Evolutionary conservation across 1,140 invertebrate genomes (phyloP).

Genomic region (Monochamus saltuarius): DNA sequence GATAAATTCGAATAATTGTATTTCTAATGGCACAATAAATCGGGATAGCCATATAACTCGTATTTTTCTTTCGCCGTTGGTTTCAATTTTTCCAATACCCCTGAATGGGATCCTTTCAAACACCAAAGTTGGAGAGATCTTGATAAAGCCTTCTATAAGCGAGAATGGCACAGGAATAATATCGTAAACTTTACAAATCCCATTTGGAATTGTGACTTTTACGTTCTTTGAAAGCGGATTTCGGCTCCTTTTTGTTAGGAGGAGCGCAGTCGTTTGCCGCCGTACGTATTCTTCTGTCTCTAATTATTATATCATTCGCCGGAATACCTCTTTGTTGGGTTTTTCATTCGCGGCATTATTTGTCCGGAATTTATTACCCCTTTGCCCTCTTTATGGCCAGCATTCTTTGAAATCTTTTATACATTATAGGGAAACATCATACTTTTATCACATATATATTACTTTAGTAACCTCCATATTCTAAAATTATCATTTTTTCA

Average conservation of each 20-base stretch:
- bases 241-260: constrained; percentile 41
- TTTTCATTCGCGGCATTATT: not conserved
- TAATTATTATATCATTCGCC: constrained; percentile 7
- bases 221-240: constrained; percentile 48
- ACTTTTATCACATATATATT: not conserved
- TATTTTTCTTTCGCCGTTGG: constrained; percentile 32
- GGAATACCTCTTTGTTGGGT: not conserved
- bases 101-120: constrained; percentile 46
- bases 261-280: constrained; percentile 1
- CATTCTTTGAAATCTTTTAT: not conserved
- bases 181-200: constrained; percentile 54
- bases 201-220: constrained; percentile 54
- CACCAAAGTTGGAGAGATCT: constrained; percentile 48
- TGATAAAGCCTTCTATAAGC: constrained; percentile 52
- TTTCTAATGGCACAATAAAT: constrained; percentile 34
- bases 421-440: not conserved
- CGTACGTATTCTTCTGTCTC: constrained; percentile 8
- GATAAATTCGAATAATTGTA: constrained; percentile 19
- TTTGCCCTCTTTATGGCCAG: not conserved
- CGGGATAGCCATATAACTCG: constrained; percentile 34
- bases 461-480: too few relatives aligned
- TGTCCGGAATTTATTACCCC: not conserved
- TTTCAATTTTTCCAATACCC: constrained; percentile 49
- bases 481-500: too few relatives aligned
- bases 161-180: constrained; percentile 52